Base-by-base conservation (phyloP, 2,113 vertebrate genomes). In the Sinocyclocheilus maitianheensis region DNA sequence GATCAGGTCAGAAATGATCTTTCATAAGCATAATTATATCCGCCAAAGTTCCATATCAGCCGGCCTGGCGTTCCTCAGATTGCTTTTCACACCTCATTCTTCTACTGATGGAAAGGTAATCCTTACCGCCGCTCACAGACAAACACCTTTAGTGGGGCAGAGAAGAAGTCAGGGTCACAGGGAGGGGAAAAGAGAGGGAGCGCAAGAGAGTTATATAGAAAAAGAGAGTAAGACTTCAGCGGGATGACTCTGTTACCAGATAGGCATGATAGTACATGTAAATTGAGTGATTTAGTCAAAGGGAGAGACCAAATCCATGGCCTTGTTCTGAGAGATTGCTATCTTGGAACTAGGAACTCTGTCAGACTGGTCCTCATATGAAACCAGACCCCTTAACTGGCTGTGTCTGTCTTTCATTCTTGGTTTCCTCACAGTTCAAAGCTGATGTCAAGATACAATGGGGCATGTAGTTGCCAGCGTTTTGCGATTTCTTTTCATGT, bases 81-180 rank as follows among this genome's bases (percentile, higher is more conserved):
- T 94, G 92, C 93, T 93, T 95, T 94, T 92, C 92, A 92, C 92
- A 93, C 92, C 91, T 92, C 90, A 91, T 93, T 92, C 91, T 93
- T 91, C 84, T 81, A 76, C 84, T 92, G 91, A 93, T 93, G 88
- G 92, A 93, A 92, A 93, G 91, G 92, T 93, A 92, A 92, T 93
- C 93, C 91, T 8, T 65, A 76, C 77, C 34, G 60, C 89, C 75
- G 34, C 79, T 76, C 83, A 90, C 88, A 94, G 89, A 90, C 89
- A 87, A 92, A 91, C 88, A 86, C 92, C 90, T 76, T 62, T 88
- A 85, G 69, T 85, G 77, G 48, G 83, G 77, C 77, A 80, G 72
- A 55, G 26, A 71, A 46, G 63, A 82, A 82, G 46, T 11, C 63
- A 82, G 81, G 81, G 81, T 82, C 81, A 82, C 55, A 11, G 83